Base-by-base conservation (phyloP, 2,888 invertebrate genomes). In the Caenorhabditis sp. region DNA sequence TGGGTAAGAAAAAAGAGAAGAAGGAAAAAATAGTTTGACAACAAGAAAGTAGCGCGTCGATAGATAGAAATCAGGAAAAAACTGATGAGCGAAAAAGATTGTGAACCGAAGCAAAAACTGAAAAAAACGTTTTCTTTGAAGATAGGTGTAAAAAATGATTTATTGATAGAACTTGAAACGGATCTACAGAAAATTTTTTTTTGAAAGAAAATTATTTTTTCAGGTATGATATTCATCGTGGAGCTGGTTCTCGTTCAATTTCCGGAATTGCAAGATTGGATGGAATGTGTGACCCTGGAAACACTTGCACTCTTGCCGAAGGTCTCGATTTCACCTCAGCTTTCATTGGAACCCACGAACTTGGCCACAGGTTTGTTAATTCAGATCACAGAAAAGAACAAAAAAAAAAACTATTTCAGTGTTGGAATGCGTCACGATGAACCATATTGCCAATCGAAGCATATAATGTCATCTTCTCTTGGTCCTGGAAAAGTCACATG, bases 361-460 rank as follows among this genome's bases (percentile, higher is more conserved):
- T 87, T 52, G 87, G 87, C 8, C 87, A 87, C 74, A 84, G 81
- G 83, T 83, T 20, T 1, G 57, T 62, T 53, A n/a, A n/a, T n/a
- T n/a, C n/a, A n/a, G n/a, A n/a, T n/a, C n/a, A n/a, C n/a, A n/a
- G n/a, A n/a, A n/a, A n/a, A n/a, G n/a, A n/a, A n/a, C n/a, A n/a
- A n/a, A n/a, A n/a, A n/a, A n/a, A n/a, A n/a, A n/a, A n/a, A n/a
- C n/a, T n/a, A n/a, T 69, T 81, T 56, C 67, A 83, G 85, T 64
- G 80, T 88, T 26, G 88, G 88, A 14, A 88, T 88, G 87, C 68
- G 85, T 21, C 88, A 88, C 80, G 88, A 88, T 68, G 88, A 88
- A 74, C 87, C 84, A 27, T 87, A 87, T 65, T 88, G 88, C 62
- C 73, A 79, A 23, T 81, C 83, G 54, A 83, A 76, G 59, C 85